Evolutionary conservation across 2,113 vertebrate species (phyloP).

Genomic region (Gnathonemus longibarbis): DNA sequence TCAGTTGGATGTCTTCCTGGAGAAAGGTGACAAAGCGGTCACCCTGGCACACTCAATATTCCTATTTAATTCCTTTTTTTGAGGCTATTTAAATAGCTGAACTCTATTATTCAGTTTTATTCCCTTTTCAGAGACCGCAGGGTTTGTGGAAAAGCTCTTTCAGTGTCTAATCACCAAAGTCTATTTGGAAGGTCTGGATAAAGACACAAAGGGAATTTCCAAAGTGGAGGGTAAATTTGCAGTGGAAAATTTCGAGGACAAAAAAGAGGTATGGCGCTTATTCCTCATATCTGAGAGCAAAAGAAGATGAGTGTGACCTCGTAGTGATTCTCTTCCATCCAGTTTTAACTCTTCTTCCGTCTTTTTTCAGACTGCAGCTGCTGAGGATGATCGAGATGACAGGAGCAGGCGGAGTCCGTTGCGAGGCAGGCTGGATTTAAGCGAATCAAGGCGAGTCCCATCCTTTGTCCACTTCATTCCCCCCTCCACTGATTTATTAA

Average conservation of each 20-base stretch:
- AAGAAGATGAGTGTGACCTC: neutral
- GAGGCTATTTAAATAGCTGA: neutral
- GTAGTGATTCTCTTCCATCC: neutral
- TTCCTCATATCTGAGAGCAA: neutral
- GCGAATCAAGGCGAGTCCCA: constrained; percentile 73
- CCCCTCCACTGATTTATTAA: neutral
- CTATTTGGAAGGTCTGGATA: constrained; percentile 64
- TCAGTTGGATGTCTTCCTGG: constrained; percentile 95
- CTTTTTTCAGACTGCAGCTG: constrained; percentile 60
- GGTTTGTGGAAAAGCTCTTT: constrained; percentile 97
- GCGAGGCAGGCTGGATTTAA: constrained; percentile 77
- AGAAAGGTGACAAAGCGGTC: constrained; percentile 75
- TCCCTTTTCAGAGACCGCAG: constrained; percentile 78
- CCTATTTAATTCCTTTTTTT: neutral
- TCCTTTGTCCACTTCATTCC: no score
- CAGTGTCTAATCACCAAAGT: constrained; percentile 88
- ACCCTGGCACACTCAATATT: neutral
- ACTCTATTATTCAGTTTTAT: constrained; percentile 29
- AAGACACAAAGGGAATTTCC: constrained; percentile 63
- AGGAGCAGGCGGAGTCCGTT: constrained; percentile 87
- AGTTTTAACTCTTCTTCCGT: neutral
- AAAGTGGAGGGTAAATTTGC: constrained; percentile 74
- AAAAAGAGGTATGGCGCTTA: constrained; percentile 57
- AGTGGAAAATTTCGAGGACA: constrained; percentile 69
- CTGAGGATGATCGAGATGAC: constrained; percentile 79